Base-by-base conservation (phyloP, 2,888 invertebrate species). In the Drosophila sordidula region DNA sequence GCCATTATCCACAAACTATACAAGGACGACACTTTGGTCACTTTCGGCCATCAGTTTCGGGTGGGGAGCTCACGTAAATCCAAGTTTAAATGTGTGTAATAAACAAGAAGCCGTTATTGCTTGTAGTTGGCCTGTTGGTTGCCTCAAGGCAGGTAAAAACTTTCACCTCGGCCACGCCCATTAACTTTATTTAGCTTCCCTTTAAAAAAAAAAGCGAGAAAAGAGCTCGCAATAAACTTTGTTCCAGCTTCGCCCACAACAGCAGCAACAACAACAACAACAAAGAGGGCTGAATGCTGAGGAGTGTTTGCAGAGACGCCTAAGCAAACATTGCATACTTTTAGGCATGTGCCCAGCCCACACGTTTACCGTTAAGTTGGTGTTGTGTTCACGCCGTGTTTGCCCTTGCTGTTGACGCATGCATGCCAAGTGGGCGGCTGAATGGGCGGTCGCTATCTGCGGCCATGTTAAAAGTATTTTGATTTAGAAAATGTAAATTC, bases 401-500 rank as follows among this genome's bases (percentile, higher is more conserved):
- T 77, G 66, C 75, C 57, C 50, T 57, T 55, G 41, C 50, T 74
- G 87, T 70, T 87, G 85, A 70, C 84, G 74, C 74, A 80, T 71
- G 63, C 77, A 62, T 26, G 69, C 47, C 59, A 44, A 64, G 51
- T 47, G 58, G 54, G 41, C 38, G 56, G 26, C 12, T 14, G 18
- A 18, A 18, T 18, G 29, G 52, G 55, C 4, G 58, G 22, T 16
- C 36, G 51, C 51, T 65, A 57, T 59, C 71, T 58, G 41, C 38
- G 65, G 49, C 66, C 73, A 51, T 65, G 70, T 63, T 67, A 67
- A 82, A 82, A 76, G 86, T 85, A 86, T 86, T 82, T 86, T 86
- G 87, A 82, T 88, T 88, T 79, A 70, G 69, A 72, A 87, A 88
- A 85, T 83, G 86, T 82, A 86, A 88, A 85, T 83, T 76, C 38